phyloP scores from a whole-genome alignment of 2,797 vertebrate species.

The Tamandua tetradactyla region DNA sequence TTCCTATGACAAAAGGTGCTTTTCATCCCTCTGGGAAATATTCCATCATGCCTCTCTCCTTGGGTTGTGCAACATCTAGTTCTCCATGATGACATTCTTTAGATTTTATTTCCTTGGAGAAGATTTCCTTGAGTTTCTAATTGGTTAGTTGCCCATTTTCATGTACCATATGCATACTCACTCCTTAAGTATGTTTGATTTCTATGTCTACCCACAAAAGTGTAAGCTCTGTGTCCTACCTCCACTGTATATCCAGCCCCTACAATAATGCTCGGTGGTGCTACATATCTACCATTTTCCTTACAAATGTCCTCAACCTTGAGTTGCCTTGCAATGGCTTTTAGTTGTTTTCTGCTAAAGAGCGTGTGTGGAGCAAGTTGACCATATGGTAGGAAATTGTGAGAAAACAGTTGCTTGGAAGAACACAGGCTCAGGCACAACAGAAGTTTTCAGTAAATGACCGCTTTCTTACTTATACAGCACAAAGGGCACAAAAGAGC shows the following conservation, averaged over 20 bases:
- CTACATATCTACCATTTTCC: not conserved
- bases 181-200: not conserved
- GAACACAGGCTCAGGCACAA: too few relatives aligned
- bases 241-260: not conserved
- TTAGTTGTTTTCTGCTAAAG: not conserved
- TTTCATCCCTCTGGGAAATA: not conserved
- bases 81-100: not conserved
- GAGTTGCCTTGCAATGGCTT: not conserved
- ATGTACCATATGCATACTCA: not conserved
- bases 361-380: too few relatives aligned
- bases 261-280: not conserved
- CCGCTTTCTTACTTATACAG: too few relatives aligned
- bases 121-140: not conserved
- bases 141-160: not conserved
- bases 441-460: too few relatives aligned
- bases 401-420: too few relatives aligned
- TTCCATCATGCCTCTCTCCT: not conserved
- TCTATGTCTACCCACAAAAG: not conserved
- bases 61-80: not conserved
- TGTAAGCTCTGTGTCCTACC: not conserved
- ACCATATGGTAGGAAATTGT: too few relatives aligned
- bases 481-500: too few relatives aligned
- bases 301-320: not conserved
- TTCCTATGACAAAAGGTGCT: not conserved
- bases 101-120: not conserved